phyloP scores from a whole-genome alignment of 2,888 invertebrate genomes.

The Lycocerus yunnanus region DNA sequence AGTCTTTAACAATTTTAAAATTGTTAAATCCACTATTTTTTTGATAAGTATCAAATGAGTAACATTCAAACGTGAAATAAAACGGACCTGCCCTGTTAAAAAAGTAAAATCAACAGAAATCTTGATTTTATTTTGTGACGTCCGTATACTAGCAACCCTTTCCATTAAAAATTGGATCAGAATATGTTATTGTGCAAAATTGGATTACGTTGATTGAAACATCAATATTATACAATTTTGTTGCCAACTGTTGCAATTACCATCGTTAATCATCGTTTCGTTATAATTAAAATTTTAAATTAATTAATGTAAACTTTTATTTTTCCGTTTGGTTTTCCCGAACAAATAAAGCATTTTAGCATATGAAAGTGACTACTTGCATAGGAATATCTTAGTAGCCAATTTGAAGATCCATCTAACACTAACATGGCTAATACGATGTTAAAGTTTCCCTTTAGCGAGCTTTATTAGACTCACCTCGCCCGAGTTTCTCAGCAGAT shows the following conservation, averaged over 20 bases:
- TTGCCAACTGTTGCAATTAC: conserved; percentile 4
- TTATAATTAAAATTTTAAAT: neutral
- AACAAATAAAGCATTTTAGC: neutral
- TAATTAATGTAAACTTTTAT: neutral
- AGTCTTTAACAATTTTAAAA: too few species aligned
- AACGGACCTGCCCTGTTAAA: neutral
- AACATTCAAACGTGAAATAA: neutral
- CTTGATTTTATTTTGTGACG: neutral
- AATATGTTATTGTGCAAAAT: neutral
- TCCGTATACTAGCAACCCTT: neutral
- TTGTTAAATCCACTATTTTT: too few species aligned
- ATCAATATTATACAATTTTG: neutral
- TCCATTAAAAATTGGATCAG: neutral
- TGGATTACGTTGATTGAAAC: neutral
- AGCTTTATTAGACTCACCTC: conserved; percentile 19
- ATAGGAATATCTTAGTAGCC: neutral
- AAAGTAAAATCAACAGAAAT: neutral
- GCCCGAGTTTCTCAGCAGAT: conserved; percentile 33
- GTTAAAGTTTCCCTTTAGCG: conserved; percentile 12
- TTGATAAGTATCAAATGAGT: too few species aligned
- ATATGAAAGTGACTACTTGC: neutral
- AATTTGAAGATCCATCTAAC: neutral
- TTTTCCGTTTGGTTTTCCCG: neutral
- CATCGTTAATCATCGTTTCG: neutral
- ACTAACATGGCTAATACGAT: conserved; percentile 8